Evolutionary conservation across 2,113 vertebrate genomes (phyloP), one percentile per base, ranked within the genome.

Genomic region (Daboia siamensis): DNA sequence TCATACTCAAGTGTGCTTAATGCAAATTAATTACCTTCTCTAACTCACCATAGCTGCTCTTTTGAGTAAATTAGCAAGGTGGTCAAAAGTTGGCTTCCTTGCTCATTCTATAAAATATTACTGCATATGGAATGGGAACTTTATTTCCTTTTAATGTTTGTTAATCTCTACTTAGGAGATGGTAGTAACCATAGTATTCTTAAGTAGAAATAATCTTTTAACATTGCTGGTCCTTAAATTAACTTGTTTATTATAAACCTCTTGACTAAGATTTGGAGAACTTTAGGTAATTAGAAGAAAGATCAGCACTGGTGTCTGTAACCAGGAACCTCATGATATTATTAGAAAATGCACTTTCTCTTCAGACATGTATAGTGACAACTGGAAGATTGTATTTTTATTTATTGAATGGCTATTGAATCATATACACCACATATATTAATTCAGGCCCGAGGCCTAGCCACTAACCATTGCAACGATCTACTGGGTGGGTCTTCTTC

Each of bases 1-100:
- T 85, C 69, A 89, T 46, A 33, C 44, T 80, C 61, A 51, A 89
- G 54, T 57, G 51, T 29, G 44, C 44, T n/a, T 89, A 51, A 92
- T 57, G 52, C 33, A 92, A 92, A 84, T 57, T 57, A 90, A 92
- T 85, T 56, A 51, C 87, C 55, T 48, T 88, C 86, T 69, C 86
- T 69, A 74, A 5, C 13, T 74, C 59, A 88, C 59, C 6, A 21
- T 89, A 52, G 69, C 69, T 90, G 74, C 55, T 57, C 55, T 86
- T 90, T 92, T 57, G 69, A 59, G 54, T 51, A 59, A 59, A 85
- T 92, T 24, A 89, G 56, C 69, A 33, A 46, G 64, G 29, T 84
- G 69, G 69, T 15, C 46, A 33, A 89, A 85, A 89, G 87, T 29
- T 84, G 39, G 52, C 8, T 51, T 46, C 52, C 91, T 56, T 57